These are phyloP conservation scores for Brachynemurus nebulosus DNA, from an alignment of 2,888 invertebrate species.

Conservation along the genomic window DNA sequence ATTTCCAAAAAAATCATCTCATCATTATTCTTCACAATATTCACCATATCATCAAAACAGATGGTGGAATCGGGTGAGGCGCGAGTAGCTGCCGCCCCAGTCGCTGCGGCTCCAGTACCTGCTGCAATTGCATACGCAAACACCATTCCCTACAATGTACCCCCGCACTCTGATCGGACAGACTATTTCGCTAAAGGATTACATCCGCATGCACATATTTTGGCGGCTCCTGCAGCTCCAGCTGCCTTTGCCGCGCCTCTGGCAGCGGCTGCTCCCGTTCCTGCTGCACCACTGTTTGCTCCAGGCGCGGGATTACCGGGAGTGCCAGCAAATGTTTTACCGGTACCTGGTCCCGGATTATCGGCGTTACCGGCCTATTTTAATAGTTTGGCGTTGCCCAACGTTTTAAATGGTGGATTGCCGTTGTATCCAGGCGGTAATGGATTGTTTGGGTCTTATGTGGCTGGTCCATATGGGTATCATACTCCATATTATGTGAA, in stretches of 20 bases:
- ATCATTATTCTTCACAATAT: neutral
- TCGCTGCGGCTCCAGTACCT: constrained; percentile 25
- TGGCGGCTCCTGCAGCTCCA: constrained; percentile 24
- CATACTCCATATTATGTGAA: too few species aligned
- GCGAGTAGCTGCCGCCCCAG: constrained; percentile 9
- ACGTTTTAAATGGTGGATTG: too few species aligned
- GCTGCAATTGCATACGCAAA: constrained; percentile 30
- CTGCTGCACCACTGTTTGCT: neutral
- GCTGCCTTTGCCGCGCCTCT: constrained; percentile 6
- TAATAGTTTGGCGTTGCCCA: too few species aligned
- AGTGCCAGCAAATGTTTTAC: neutral
- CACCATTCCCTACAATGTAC: constrained; percentile 46
- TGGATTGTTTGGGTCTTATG: too few species aligned
- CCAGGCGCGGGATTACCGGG: neutral
- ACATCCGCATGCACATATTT: constrained; percentile 28
- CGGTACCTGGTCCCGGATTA: neutral
- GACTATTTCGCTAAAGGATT: constrained; percentile 36
- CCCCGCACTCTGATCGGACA: constrained; percentile 46
- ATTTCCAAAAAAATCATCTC: too few species aligned
- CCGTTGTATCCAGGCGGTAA: too few species aligned
- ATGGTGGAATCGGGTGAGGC: neutral
- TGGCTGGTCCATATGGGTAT: too few species aligned
- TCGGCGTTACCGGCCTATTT: too few species aligned
- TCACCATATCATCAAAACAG: neutral
- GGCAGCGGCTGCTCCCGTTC: neutral